Evolutionary conservation across 1,140 invertebrate species (phyloP), one percentile per base, ranked within the genome.

Genomic region (Aricia agestis): DNA sequence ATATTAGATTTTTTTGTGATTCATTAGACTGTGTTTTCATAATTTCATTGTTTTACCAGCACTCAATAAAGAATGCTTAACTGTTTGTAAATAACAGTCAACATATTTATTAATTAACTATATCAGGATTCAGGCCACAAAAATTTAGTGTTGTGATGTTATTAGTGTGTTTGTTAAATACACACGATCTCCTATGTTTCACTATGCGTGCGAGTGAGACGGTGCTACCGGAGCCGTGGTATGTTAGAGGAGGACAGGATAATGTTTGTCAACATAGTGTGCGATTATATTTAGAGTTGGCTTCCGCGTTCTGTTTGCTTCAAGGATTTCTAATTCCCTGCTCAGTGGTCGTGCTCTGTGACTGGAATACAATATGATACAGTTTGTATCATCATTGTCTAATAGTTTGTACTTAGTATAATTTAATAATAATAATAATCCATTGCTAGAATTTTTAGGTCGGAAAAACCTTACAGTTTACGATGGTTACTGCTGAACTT

Each of bases 261-360:
- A 78, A 72, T 83, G 80, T 84, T 84, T 83, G 81, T 84, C 82
- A 84, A 84, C 80, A 83, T 77, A 75, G 69, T 41, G 68, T 63
- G 69, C 74, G 36, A 76, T 69, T 80, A 76, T 74, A 76, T 80
- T 79, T 79, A 82, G 77, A 78, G 75, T 68, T 70, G 72, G 68
- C 76, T 81, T 82, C 79, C 81, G 76, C 71, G 75, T 80, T 75
- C 77, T 76, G 63, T 72, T 63, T 25, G 66, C 70, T 70, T 75
- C 70, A 66, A 71, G 70, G 70, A 71, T 71, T 71, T 66, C 70
- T 71, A 15, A 66, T 45, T 52, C 61, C 63, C 70, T 71, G 63
- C 65, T 66, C 42, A 63, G n/a, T 63, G 59, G 45, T 52, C 45
- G 45, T 52, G 45, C 13, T 11, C 42, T 15, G 42, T 52, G n/a